phyloP scores from a whole-genome alignment of 2,888 invertebrate genomes.

The Dendrolimus houi region DNA sequence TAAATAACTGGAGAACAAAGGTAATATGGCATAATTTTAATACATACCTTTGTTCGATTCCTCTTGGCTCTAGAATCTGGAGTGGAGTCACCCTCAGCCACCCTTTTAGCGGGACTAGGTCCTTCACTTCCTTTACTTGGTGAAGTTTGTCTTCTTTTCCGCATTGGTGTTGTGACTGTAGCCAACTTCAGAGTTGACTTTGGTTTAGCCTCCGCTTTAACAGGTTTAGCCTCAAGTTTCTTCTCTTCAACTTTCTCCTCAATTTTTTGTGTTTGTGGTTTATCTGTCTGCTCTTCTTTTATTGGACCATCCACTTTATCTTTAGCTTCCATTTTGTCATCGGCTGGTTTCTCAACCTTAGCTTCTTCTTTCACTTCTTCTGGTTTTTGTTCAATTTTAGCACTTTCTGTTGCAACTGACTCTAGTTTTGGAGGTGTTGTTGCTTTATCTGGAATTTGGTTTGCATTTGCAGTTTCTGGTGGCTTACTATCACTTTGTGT shows the following conservation, averaged over 20 bases:
- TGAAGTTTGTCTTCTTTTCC: constrained; percentile 71
- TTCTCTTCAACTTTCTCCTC: constrained; percentile 46
- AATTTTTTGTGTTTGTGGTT: constrained; percentile 33
- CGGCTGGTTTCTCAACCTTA: constrained; percentile 31
- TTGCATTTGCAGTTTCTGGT: constrained; percentile 57
- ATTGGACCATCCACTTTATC: constrained; percentile 27
- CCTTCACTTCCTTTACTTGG: constrained; percentile 52
- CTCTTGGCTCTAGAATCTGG: constrained; percentile 61
- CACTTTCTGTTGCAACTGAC: constrained; percentile 29
- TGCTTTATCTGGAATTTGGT: constrained; percentile 42
- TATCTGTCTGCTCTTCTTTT: constrained; percentile 20
- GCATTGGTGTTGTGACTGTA: constrained; percentile 73
- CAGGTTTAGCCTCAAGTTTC: constrained; percentile 35
- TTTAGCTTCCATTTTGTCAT: constrained; percentile 32
- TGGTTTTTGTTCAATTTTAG: constrained; percentile 36
- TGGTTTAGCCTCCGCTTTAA: constrained; percentile 50
- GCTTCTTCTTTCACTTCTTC: constrained; percentile 43
- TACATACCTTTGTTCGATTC: constrained; percentile 62
- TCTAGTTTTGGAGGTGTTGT: constrained; percentile 35
- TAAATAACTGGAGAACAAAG: too few relatives aligned
- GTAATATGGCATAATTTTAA: neutral
- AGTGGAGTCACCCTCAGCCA: constrained; percentile 43
- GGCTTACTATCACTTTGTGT: constrained; percentile 58
- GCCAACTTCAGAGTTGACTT: constrained; percentile 73
- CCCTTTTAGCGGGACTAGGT: constrained; percentile 48